Evolutionary conservation across 2,797 vertebrate species (phyloP).

Genomic region (Notoglanidium macrostoma): DNA sequence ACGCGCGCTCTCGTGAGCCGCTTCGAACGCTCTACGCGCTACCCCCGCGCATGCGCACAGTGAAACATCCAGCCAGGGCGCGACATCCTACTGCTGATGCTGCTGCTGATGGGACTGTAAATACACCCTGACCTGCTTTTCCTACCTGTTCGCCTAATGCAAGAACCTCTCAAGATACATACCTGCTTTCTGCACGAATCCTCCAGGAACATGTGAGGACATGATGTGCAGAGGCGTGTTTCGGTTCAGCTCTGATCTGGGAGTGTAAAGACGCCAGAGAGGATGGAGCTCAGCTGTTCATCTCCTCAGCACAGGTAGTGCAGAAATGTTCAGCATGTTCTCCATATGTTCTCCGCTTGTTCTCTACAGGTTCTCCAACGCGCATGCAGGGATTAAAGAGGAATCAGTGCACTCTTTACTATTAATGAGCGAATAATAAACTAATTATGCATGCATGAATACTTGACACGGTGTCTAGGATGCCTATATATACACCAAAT

Average conservation of each 20-base stretch:
- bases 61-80: slow-evolving; percentile 1
- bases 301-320: slow-evolving; percentile 43
- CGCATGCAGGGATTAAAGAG: too few species aligned
- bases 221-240: background rate
- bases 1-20: background rate
- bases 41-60: slow-evolving; percentile 51
- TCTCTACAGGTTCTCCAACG: background rate
- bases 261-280: background rate
- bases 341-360: background rate
- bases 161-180: background rate
- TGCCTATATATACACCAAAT: background rate
- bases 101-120: background rate
- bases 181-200: background rate
- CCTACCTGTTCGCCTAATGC: background rate
- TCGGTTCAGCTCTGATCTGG: background rate
- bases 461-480: background rate
- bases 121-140: slow-evolving; percentile 30
- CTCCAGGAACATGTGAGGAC: background rate
- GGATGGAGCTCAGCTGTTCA: slow-evolving; percentile 52
- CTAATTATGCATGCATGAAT: background rate
- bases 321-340: background rate
- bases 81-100: background rate
- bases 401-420: too few species aligned
- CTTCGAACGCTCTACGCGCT: too few species aligned
- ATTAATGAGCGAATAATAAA: background rate